Percentiles rank a stretch among this genome's conserved stretches.
phyloP scores from a whole-genome alignment of 2,113 vertebrate species.

The Megatriorchis doriae region DNA sequence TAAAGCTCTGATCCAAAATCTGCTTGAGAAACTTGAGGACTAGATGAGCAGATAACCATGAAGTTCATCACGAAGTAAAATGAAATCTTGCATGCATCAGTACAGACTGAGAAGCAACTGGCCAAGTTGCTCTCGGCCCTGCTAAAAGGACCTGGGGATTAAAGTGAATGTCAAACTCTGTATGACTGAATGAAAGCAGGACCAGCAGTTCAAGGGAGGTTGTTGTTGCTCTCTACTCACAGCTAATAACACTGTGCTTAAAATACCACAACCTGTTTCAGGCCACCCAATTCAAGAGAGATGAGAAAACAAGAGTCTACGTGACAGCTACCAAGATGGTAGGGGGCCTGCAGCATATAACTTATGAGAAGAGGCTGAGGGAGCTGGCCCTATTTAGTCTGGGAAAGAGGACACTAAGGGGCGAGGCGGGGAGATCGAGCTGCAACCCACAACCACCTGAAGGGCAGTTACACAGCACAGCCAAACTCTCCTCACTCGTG shows the following conservation, averaged over 20 bases:
- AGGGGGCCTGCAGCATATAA: not conserved
- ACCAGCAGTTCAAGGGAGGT: not conserved
- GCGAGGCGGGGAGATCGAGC: fast-evolving
- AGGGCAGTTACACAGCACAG: not conserved
- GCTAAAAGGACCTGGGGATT: not conserved
- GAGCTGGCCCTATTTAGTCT: not conserved
- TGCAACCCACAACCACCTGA: not conserved
- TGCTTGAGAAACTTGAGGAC: not conserved
- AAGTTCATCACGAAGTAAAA: not conserved
- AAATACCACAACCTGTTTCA: not conserved
- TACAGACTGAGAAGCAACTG: not conserved
- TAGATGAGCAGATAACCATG: not conserved
- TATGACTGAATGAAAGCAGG: not conserved
- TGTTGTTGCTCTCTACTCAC: not conserved
- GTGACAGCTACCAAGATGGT: not conserved
- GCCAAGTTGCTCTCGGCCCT: not conserved
- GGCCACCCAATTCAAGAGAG: not conserved
- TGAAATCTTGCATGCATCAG: not conserved
- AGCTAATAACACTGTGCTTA: not conserved
- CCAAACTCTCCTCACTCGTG: not conserved
- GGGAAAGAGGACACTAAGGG: not conserved
- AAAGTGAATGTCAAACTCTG: not conserved
- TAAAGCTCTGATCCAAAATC: not conserved
- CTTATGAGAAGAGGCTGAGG: not conserved
- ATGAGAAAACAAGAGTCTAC: not conserved